Evolutionary conservation across 92 coral and sea anemone genomes (phyloP).

Genomic region (Chrysogorgia sp.): DNA sequence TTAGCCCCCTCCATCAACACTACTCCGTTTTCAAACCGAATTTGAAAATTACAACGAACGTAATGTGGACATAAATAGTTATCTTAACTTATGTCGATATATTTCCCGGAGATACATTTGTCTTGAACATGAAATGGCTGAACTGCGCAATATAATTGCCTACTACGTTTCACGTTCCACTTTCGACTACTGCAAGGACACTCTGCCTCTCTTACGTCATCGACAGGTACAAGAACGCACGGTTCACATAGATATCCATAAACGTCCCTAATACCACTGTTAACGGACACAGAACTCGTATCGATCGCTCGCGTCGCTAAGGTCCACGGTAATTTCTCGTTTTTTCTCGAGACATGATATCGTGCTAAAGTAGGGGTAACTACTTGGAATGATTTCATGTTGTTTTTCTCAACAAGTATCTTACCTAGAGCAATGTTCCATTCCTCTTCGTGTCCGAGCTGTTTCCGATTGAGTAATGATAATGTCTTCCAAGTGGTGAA

Average conservation of each 20-base stretch:
- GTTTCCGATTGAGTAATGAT: not conserved
- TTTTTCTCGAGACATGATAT: not conserved
- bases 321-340: not conserved
- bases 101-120: not conserved
- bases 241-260: not conserved
- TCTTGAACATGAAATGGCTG: not conserved
- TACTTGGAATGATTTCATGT: not conserved
- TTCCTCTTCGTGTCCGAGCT: not conserved
- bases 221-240: not conserved
- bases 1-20: too few relatives aligned
- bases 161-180: not conserved
- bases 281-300: not conserved
- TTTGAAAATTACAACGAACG: too few relatives aligned
- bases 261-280: not conserved
- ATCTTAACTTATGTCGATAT: not conserved
- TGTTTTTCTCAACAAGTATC: not conserved
- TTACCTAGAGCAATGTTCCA: not conserved
- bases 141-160: not conserved
- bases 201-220: not conserved
- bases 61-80: too few relatives aligned
- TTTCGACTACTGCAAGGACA: not conserved
- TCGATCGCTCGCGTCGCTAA: not conserved
- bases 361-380: conserved; percentile 3
- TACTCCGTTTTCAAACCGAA: too few relatives aligned
- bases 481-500: not conserved